phyloP scores from a whole-genome alignment of 2,888 invertebrate genomes.

The Linnaemya tessellans region DNA sequence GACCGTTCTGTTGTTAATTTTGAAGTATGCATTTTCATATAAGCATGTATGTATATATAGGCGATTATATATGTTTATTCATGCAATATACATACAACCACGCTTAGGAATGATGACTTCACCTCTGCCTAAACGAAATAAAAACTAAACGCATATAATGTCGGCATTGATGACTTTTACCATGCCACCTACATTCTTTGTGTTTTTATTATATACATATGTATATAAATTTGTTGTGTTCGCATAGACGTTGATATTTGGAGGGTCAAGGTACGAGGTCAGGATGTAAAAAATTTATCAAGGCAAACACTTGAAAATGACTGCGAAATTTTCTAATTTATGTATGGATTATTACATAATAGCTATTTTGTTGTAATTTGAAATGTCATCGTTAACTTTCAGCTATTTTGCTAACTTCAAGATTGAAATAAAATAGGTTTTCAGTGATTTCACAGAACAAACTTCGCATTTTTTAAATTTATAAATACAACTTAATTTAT shows the following conservation, averaged over 20 bases:
- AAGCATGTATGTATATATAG: too few relatives aligned
- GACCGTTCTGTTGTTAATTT: background rate
- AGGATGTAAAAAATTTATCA: background rate
- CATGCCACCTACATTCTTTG: conserved; percentile 62
- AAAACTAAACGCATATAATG: conserved; percentile 28
- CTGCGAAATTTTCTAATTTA: background rate
- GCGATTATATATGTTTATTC: too few relatives aligned
- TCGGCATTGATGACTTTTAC: conserved; percentile 54
- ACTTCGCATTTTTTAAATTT: too few relatives aligned
- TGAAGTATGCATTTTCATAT: background rate
- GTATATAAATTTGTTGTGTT: background rate
- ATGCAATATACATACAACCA: conserved; percentile 33
- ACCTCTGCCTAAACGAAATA: conserved; percentile 51
- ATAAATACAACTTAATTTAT: too few relatives aligned
- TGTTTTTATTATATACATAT: conserved; percentile 23
- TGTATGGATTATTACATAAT: too few relatives aligned
- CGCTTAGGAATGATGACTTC: conserved; percentile 64
- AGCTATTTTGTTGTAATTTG: too few relatives aligned
- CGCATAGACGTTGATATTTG: background rate
- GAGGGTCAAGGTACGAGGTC: conserved; percentile 2
- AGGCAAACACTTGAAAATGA: too few relatives aligned
- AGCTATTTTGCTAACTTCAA: too few relatives aligned
- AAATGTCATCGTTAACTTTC: too few relatives aligned
- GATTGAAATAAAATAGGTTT: too few relatives aligned
- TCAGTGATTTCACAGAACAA: too few relatives aligned